phyloP scores from a whole-genome alignment of 2,797 vertebrate species.

The Syncerus caffer region DNA sequence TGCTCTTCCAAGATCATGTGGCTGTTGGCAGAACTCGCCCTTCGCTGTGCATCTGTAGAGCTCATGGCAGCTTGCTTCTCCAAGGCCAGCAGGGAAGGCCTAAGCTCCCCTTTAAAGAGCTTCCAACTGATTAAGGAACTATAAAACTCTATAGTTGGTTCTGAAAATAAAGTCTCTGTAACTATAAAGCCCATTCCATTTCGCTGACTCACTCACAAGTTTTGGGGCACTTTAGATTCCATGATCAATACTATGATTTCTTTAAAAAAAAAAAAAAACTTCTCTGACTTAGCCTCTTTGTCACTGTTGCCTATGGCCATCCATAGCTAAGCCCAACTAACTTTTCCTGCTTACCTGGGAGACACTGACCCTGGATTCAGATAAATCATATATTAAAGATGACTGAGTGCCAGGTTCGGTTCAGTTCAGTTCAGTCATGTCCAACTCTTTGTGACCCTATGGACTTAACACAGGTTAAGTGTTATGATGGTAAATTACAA shows the following conservation, averaged over 20 bases:
- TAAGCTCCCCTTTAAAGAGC: background rate
- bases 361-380: background rate
- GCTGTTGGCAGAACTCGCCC: background rate
- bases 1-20: background rate
- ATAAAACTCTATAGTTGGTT: background rate
- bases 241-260: background rate
- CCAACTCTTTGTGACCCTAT: rapidly evolving
- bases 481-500: background rate
- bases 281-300: background rate
- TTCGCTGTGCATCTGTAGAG: background rate
- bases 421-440: background rate
- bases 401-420: background rate
- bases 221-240: background rate
- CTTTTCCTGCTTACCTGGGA: background rate
- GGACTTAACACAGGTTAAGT: background rate
- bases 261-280: background rate
- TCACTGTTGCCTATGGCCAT: background rate
- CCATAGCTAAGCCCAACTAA: background rate
- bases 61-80: background rate
- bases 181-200: background rate
- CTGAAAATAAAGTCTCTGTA: background rate
- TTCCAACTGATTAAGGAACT: background rate
- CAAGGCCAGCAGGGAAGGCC: background rate
- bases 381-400: background rate
- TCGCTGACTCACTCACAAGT: background rate